A percentile compares a stretch with the other conserved stretches of the same genome.
phyloP scores from a whole-genome alignment of 2,888 invertebrate species.

The Leistus spinibarbis region DNA sequence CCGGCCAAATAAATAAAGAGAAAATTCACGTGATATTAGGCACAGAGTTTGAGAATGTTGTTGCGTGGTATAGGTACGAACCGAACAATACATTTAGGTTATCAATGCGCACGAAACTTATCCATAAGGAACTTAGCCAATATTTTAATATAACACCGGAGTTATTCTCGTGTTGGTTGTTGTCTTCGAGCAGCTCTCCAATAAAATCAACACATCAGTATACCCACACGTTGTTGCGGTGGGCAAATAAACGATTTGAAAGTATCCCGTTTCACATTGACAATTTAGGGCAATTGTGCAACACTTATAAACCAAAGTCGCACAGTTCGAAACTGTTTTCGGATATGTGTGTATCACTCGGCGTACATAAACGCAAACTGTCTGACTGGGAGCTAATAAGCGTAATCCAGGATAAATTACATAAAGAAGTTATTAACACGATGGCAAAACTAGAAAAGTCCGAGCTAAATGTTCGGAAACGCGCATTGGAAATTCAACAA shows the following conservation, averaged over 20 bases:
- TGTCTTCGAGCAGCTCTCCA: conserved; percentile 62
- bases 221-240: conserved; percentile 64
- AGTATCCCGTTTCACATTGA: conserved; percentile 60
- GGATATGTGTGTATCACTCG: conserved; percentile 42
- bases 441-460: conserved; percentile 50
- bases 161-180: conserved; percentile 67
- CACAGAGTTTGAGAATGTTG: conserved; percentile 62
- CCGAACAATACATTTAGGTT: conserved; percentile 58
- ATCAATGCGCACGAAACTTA: conserved; percentile 67
- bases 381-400: conserved; percentile 44
- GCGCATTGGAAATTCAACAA: conserved; percentile 53
- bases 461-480: conserved; percentile 51
- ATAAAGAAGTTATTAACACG: conserved; percentile 50
- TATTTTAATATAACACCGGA: conserved; percentile 64
- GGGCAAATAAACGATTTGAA: conserved; percentile 61
- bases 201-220: conserved; percentile 66
- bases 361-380: not conserved
- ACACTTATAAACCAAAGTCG: conserved; percentile 51
- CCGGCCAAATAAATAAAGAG: conserved; percentile 64
- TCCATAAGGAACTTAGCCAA: conserved; percentile 67
- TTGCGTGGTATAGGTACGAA: conserved; percentile 73
- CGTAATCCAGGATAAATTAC: conserved; percentile 52
- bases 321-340: conserved; percentile 49
- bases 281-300: conserved; percentile 56
- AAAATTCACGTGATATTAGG: conserved; percentile 62